Conservation (phyloP, 2,113 vertebrate species). For the Ancistrus triradiatus region DNA sequence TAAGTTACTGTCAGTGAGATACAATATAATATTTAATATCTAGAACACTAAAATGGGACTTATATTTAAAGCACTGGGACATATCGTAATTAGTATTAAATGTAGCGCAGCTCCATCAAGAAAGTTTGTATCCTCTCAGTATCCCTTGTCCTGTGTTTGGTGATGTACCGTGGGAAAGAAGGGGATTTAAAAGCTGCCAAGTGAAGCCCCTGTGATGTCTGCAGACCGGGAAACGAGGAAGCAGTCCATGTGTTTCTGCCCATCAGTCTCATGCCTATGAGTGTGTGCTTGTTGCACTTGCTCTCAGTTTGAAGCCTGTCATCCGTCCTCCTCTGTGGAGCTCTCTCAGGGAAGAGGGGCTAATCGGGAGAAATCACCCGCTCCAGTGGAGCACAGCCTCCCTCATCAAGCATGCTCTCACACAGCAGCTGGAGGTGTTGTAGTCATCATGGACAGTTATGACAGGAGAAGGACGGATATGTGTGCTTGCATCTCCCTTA, state of each 20-base stretch:
- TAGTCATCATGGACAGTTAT: slow-evolving; percentile 14
- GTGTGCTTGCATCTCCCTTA: slow-evolving; percentile 18
- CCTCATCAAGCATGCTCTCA: slow-evolving; percentile 28
- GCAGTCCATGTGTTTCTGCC: background rate
- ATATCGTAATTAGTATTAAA: no score
- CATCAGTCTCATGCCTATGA: background rate
- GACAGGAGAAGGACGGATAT: slow-evolving; percentile 34
- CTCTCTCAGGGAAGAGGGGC: slow-evolving; percentile 39
- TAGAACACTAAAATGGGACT: no score
- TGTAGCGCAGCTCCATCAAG: no score
- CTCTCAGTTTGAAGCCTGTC: slow-evolving; percentile 23
- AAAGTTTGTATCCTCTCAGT: no score
- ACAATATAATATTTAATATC: no score
- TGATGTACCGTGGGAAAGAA: no score
- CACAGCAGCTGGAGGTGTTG: slow-evolving; percentile 40
- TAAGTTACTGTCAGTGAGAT: no score
- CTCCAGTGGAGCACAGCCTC: slow-evolving; percentile 47
- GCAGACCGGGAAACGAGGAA: no score
- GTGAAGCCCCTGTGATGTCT: background rate
- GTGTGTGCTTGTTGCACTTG: background rate
- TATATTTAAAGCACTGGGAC: no score
- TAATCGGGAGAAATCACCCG: slow-evolving; percentile 53
- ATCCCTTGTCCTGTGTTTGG: no score
- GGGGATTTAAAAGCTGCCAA: background rate
- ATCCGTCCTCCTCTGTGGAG: slow-evolving; percentile 18